These are phyloP conservation scores for Chalcis sispes DNA, from an alignment of 2,888 invertebrate species.

Conservation along the genomic window DNA sequence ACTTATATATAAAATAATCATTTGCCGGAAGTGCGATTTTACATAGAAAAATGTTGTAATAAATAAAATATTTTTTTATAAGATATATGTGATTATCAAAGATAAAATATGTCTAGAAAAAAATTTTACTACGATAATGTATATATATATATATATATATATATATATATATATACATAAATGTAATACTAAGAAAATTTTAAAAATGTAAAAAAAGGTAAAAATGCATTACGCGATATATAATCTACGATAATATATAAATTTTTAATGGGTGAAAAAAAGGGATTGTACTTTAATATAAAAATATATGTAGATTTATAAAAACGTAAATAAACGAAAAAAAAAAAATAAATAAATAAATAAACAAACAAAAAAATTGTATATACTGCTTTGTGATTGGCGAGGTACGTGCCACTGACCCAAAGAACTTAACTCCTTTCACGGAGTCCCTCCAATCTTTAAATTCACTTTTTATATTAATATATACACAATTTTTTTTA, in stretches of 20 bases:
- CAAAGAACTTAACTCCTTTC: slow-evolving; percentile 20
- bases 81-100: slow-evolving; percentile 15
- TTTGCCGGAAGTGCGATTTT: slow-evolving; percentile 58
- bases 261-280: slow-evolving; percentile 12
- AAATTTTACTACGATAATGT: slow-evolving; percentile 34
- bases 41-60: slow-evolving; percentile 37
- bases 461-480: slow-evolving; percentile 46
- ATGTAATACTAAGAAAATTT: not conserved
- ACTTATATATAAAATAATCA: slow-evolving; percentile 21
- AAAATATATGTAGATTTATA: slow-evolving; percentile 27
- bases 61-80: slow-evolving; percentile 20
- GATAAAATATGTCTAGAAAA: slow-evolving; percentile 43
- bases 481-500: slow-evolving; percentile 41
- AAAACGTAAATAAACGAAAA: slow-evolving; percentile 1
- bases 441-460: slow-evolving; percentile 42
- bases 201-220: slow-evolving; percentile 14
- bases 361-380: slow-evolving; percentile 24
- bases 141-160: slow-evolving; percentile 2
- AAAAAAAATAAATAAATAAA: slow-evolving; percentile 35
- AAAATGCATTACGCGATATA: slow-evolving; percentile 23
- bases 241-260: slow-evolving; percentile 30
- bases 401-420: slow-evolving; percentile 63
- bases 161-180: not conserved
- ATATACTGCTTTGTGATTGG: slow-evolving; percentile 58
- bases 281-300: slow-evolving; percentile 37